Base-by-base conservation (phyloP, 2,113 vertebrate species). In the Maccullochella peelii region DNA sequence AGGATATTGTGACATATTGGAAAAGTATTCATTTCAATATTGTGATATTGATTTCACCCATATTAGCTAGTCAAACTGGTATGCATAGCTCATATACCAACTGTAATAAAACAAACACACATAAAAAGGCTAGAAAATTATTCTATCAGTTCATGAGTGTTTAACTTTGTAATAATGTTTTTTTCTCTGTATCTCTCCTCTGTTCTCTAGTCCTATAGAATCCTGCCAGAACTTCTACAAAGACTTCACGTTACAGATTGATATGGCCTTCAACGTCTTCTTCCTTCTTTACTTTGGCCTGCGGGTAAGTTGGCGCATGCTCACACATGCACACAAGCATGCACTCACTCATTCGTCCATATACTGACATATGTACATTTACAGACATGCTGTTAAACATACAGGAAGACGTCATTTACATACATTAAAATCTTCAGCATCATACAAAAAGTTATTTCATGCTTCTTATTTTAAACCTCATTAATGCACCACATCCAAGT, bases 181-280 rank as follows among this genome's bases (percentile, higher is more conserved):
- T 55, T 36, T 25, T 42, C 77, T 49, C n/a, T 63, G 9, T 83
- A 6, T 74, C 3, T 83, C 30, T 86, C 27, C 8, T 80, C 12
- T 87, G 4, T 72, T 82, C 91, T 95, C 87, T 93, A 99, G 98
- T 94, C 98, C 98, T 88, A 99, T 99, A 97, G 98, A 99, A 95
- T 98, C 98, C 96, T 99, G 98, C 96, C 98, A 99, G 96, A 97
- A 98, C 96, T 99, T 99, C 97, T 99, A 99, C 96, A 96, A 98
- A 96, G 98, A 99, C 94, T 98, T 99, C 96, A 99, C 98, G 1
- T 96, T 99, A 95, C 98, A 99, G 96, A 99, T 99, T 79, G 98
- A 99, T 95, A 99, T 99, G 98, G 98, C 98, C 94, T 99, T 99
- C 96, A 99, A 99, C 82, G 97, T 99, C 82, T 99, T 99, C 97